Evolutionary conservation across 2,888 invertebrate genomes (phyloP).

Genomic region (Amphipoea lucens): DNA sequence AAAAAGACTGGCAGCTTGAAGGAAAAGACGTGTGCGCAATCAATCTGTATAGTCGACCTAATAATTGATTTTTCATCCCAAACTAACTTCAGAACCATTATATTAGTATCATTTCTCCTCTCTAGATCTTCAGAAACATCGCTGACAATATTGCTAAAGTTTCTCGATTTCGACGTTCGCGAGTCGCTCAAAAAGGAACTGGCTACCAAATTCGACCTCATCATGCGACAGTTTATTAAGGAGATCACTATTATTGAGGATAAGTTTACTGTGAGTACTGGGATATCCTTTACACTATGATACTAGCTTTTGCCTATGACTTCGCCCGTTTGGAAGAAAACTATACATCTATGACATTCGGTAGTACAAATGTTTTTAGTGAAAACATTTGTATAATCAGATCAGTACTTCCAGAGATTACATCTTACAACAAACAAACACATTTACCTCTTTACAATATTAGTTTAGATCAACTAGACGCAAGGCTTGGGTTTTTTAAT

Average conservation of each 20-base stretch:
- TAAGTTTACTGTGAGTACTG: conserved; percentile 91
- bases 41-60: background rate
- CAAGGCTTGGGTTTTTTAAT: background rate
- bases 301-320: background rate
- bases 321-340: background rate
- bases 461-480: background rate
- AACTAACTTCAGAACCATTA: background rate
- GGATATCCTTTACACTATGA: background rate
- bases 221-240: conserved; percentile 95
- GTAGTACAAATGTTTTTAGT: too few species aligned
- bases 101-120: background rate
- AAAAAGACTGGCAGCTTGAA: background rate
- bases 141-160: conserved; percentile 94
- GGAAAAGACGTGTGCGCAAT: background rate
- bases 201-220: conserved; percentile 95
- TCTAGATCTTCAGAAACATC: conserved; percentile 95
- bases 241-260: conserved; percentile 94
- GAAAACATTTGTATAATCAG: background rate
- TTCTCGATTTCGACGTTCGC: conserved; percentile 94
- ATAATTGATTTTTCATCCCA: background rate
- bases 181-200: conserved; percentile 93
- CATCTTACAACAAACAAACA: background rate
- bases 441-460: background rate
- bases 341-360: too few species aligned
- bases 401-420: background rate